phyloP scores from a whole-genome alignment of 2,888 invertebrate species.

The Gonocerus acuteangulatus region DNA sequence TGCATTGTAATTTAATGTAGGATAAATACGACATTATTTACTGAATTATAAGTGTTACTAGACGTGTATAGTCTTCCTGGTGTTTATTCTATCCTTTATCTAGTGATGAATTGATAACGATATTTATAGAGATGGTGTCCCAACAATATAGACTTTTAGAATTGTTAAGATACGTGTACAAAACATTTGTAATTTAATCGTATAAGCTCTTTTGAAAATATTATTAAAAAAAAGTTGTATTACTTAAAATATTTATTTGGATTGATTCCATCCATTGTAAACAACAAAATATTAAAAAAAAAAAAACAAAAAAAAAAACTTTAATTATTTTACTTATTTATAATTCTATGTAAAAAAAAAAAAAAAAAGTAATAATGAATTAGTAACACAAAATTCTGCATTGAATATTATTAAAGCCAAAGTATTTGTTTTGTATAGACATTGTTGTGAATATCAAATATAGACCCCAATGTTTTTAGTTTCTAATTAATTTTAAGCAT shows the following conservation, averaged over 20 bases:
- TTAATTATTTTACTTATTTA: no score
- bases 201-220: no score
- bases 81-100: not conserved
- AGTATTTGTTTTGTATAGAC: slow-evolving; percentile 34
- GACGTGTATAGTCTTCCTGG: slow-evolving; percentile 22
- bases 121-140: slow-evolving; percentile 9
- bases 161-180: not conserved
- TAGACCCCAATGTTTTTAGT: slow-evolving; percentile 14
- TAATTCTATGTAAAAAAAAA: no score
- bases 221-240: not conserved
- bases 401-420: slow-evolving; percentile 22
- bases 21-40: slow-evolving; percentile 10
- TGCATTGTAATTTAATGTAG: slow-evolving; percentile 3
- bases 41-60: slow-evolving; percentile 20
- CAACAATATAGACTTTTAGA: not conserved
- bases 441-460: slow-evolving; percentile 34
- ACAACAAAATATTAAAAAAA: no score
- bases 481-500: slow-evolving; percentile 15
- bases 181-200: no score
- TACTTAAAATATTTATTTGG: not conserved
- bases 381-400: no score
- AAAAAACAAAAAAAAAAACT: no score
- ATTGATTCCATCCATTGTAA: not conserved
- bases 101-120: not conserved
- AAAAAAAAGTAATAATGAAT: no score